These are phyloP conservation scores for Lamellibrachia luymesi DNA, from an alignment of 1,140 invertebrate species.

Conservation along the genomic window DNA sequence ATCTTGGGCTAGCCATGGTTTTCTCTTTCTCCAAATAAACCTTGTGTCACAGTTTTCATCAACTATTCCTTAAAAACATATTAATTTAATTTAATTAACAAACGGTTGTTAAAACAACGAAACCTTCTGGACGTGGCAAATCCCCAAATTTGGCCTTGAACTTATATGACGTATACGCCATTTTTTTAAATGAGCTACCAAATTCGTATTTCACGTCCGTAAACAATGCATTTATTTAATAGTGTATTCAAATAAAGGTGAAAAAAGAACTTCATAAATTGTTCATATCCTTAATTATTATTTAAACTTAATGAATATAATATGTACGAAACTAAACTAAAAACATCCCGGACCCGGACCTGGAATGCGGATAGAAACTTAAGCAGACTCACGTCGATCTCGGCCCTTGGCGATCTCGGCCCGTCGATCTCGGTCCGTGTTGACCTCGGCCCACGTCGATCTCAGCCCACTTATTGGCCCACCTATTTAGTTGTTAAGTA, in stretches of 20 bases:
- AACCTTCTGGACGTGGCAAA: background rate
- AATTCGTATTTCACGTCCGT: background rate
- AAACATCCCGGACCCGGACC: background rate
- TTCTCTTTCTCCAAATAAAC: background rate
- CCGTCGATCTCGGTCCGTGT: too few relatives aligned
- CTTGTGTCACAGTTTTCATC: background rate
- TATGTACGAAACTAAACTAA: background rate
- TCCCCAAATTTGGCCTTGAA: slow-evolving; percentile 4
- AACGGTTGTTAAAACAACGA: background rate
- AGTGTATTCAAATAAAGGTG: background rate
- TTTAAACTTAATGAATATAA: background rate
- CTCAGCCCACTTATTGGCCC: too few relatives aligned
- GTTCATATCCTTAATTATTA: background rate
- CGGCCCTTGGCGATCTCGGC: too few relatives aligned
- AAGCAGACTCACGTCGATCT: too few relatives aligned
- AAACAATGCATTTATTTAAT: background rate
- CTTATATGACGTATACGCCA: background rate
- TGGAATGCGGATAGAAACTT: too few relatives aligned
- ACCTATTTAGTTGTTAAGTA: too few relatives aligned
- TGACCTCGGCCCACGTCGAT: too few relatives aligned
- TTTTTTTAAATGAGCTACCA: background rate
- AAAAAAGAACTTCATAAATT: background rate
- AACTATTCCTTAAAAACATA: background rate
- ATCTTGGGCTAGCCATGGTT: background rate
- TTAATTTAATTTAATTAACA: background rate